Evolutionary conservation across 2,888 invertebrate species (phyloP).

Genomic region (Laothoe populi): DNA sequence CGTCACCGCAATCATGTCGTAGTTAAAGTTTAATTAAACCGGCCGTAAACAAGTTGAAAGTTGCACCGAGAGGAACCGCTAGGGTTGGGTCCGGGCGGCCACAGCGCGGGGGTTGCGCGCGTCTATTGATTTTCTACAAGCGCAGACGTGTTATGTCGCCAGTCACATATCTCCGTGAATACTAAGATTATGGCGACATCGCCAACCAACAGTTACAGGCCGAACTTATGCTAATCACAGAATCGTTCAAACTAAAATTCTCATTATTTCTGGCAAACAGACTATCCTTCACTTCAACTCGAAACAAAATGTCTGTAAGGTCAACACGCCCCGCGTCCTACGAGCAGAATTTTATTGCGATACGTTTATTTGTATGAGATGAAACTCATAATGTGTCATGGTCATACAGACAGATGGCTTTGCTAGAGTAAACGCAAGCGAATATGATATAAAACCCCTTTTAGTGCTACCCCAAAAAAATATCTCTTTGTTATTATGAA

Average conservation of each 20-base stretch:
- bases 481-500: not conserved
- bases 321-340: not conserved
- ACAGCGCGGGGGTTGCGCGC: constrained; percentile 63
- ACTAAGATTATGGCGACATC: constrained; percentile 40
- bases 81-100: constrained; percentile 27
- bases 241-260: not conserved
- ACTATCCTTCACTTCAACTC: not conserved
- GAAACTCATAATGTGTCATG: not conserved
- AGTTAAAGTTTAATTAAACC: constrained; percentile 44
- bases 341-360: not conserved
- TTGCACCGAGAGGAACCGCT: constrained; percentile 42
- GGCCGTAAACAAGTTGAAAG: constrained; percentile 59
- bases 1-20: constrained; percentile 30
- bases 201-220: not conserved
- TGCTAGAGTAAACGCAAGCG: not conserved
- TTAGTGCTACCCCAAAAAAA: constrained; percentile 6
- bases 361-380: constrained; percentile 1
- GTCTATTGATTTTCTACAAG: constrained; percentile 75
- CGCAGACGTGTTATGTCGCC: constrained; percentile 51
- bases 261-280: not conserved
- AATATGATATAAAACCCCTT: not conserved
- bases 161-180: constrained; percentile 38
- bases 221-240: not conserved
- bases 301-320: not conserved
- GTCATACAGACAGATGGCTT: constrained; percentile 12